These are phyloP conservation scores for Xanthorhoe designata DNA, from an alignment of 2,888 invertebrate species.

Conservation along the genomic window DNA sequence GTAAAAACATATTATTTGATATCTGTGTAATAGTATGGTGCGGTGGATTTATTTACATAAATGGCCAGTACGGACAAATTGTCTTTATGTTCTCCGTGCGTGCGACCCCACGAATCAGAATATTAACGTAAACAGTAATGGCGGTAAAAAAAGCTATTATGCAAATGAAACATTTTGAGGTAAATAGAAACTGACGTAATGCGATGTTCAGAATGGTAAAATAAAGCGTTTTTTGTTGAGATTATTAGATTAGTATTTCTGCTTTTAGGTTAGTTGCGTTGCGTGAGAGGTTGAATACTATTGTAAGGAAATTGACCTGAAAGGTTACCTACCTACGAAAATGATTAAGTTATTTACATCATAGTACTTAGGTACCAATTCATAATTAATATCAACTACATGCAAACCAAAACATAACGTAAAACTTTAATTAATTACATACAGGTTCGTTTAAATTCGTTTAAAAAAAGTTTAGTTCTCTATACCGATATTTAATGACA, in stretches of 20 bases:
- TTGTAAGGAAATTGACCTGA: slow-evolving; percentile 5
- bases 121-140: slow-evolving; percentile 84
- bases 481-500: too few species aligned
- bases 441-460: too few species aligned
- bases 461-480: too few species aligned
- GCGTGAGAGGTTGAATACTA: slow-evolving; percentile 32
- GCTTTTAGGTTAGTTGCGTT: slow-evolving; percentile 48
- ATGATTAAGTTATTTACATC: not conserved
- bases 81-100: slow-evolving; percentile 84
- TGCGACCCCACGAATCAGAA: slow-evolving; percentile 83
- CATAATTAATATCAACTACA: not conserved
- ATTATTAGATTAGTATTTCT: slow-evolving; percentile 69
- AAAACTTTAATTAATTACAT: not conserved
- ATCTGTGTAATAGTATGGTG: slow-evolving; percentile 77
- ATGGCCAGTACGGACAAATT: slow-evolving; percentile 81
- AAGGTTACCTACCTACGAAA: not conserved
- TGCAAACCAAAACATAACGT: not conserved
- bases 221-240: slow-evolving; percentile 75
- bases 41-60: slow-evolving; percentile 84
- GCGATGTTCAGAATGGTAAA: slow-evolving; percentile 74
- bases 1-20: slow-evolving; percentile 46
- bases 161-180: slow-evolving; percentile 85
- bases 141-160: slow-evolving; percentile 83
- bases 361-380: too few species aligned
- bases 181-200: slow-evolving; percentile 83